phyloP scores from a whole-genome alignment of 2,888 invertebrate genomes.

The Drosophila austrosaltans region DNA sequence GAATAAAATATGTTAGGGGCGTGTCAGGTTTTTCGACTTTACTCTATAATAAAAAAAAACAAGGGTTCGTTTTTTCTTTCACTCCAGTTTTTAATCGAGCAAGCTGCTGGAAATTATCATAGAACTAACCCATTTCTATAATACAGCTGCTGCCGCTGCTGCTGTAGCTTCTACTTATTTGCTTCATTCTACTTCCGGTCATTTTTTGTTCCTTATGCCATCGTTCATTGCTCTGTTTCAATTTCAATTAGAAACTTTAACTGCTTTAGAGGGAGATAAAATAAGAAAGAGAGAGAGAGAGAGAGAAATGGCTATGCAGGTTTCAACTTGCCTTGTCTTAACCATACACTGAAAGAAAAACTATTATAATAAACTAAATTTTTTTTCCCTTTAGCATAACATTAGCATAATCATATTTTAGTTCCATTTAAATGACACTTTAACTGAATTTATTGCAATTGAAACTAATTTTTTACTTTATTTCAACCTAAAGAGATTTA shows the following conservation, averaged over 20 bases:
- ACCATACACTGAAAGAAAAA: constrained; percentile 44
- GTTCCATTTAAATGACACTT: too few species aligned
- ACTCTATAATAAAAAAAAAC: too few species aligned
- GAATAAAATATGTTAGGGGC: too few species aligned
- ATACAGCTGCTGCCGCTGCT: background rate
- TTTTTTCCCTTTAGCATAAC: too few species aligned
- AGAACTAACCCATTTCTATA: background rate
- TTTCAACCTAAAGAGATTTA: too few species aligned
- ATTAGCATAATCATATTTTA: too few species aligned
- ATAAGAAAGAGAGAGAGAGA: constrained; percentile 2
- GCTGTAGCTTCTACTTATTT: background rate
- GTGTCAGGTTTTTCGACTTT: too few species aligned
- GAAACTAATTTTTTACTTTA: too few species aligned
- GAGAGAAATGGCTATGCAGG: background rate
- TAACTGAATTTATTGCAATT: too few species aligned
- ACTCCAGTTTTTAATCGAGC: background rate
- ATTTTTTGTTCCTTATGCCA: constrained; percentile 11
- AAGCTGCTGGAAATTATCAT: background rate
- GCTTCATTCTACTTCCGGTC: constrained; percentile 4
- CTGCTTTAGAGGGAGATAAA: constrained; percentile 42
- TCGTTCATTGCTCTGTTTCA: constrained; percentile 59
- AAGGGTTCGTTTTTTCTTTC: too few species aligned
- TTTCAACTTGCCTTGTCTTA: constrained; percentile 44
- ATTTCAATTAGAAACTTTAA: constrained; percentile 78
- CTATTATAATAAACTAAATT: too few species aligned